Evolutionary conservation across 2,113 vertebrate species (phyloP), one percentile per base, ranked within the genome.

Genomic region (Heteronetta atricapilla): DNA sequence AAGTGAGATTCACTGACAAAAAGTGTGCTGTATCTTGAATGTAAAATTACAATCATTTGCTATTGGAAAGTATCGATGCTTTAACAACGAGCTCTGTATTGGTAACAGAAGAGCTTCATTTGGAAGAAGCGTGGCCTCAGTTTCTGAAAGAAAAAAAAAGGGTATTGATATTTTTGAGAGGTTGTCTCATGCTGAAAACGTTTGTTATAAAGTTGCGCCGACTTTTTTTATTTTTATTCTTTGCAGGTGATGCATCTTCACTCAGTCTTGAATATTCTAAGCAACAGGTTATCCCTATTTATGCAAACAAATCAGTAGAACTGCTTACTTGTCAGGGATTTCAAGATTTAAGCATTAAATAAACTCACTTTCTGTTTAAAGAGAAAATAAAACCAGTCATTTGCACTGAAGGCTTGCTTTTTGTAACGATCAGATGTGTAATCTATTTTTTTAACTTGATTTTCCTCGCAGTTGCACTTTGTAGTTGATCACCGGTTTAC

Each of bases 261-360:
- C 44, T 85, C 75, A 52, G 73, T 66, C 58, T 89, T 42, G 48
- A 84, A 42, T 62, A 62, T 52, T 52, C 29, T 55, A 76, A 74
- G 75, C 13, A 20, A 86, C 48, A 74, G 77, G 62, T 86, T 94
- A 38, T 46, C 81, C 73, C 76, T 90, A 66, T 73, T 91, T 95
- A 97, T 91, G 94, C 95, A 94, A 90, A 80, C 46, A 25, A 79
- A 63, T 76, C 78, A 80, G 84, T 70, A 40, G 69, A 87, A 58
- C 73, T 92, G 85, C 84, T 78, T 86, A 46, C 83, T 93, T 90
- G 89, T 93, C 94, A 96, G 91, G 92, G 89, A 79, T 86, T 93
- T 96, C 16, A 38, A 77, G 69, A 59, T 72, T 44, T 48, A 82
- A 76, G 81, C 80, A 86, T 90, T 94, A 81, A 88, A 85, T 50